Base-by-base conservation (phyloP, 35 echinoderm and acorn worm species). In the Heliocidaris erythrogramma region DNA sequence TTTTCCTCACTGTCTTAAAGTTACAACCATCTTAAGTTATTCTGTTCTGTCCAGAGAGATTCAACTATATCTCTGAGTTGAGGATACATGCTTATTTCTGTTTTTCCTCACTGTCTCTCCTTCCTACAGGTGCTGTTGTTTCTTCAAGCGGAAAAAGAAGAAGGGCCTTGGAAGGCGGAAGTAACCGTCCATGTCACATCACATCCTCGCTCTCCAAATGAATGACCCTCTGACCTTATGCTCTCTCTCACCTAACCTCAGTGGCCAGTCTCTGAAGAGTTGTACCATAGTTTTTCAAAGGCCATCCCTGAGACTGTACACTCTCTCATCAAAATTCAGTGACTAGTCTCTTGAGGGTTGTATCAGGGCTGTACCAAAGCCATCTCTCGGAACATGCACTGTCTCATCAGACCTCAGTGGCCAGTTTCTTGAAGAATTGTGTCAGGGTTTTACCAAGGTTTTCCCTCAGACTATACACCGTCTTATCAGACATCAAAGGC, bases 101-200 rank as follows among this genome's bases (percentile, higher is more conserved):
- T 78, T 71, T 71, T 6, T 2, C 61, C 2, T 84, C 18, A 56
- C 94, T 96, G 42, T 86, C 88, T 97, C 48, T 71, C 50, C 94
- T 86, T 24, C 35, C 50, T 17, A 42, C 94, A 97, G 98, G 85
- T 99, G 98, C 96, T 99, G 98, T 93, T 99, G 97, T 65, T 97
- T 97, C 90, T 99, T 99, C 96, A 99, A 97, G 95, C 97, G 98
- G 89, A 99, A 97, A 95, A 99, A 97, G 95, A 99, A 99, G 93
- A 99, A 99, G 97, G 94, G 96, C 27, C 59, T 93, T 2, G 95
- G 92, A 61, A 91, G 97, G 47, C 93, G 98, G 12, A 99, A 99
- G 95, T 98, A 96, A 60, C 93, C 31, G 48, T 50, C 90, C 85
- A 86, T 49, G 85, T 52, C 86, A n/a, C 9, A 48, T 52, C 93